Conservation (phyloP, 1,140 invertebrate species). For the Drosophila kohkoa region DNA sequence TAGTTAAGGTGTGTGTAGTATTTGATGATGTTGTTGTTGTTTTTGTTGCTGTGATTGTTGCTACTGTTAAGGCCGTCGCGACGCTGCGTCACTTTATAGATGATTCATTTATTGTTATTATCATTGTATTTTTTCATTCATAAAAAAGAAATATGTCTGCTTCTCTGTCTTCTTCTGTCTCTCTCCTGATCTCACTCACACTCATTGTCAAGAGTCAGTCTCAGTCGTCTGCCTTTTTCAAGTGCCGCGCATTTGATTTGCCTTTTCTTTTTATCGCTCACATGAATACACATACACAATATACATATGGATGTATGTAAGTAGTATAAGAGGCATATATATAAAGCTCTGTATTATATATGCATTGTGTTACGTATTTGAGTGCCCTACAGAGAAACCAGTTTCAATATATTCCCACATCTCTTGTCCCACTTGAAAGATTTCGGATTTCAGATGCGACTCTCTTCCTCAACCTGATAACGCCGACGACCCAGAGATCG, state of each 20-base stretch:
- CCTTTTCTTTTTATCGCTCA: slow-evolving; percentile 44
- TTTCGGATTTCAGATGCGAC: slow-evolving; percentile 32
- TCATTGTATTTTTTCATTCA: slow-evolving; percentile 61
- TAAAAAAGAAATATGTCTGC: slow-evolving; percentile 68
- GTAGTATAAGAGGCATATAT: not conserved
- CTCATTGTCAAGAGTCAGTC: not conserved
- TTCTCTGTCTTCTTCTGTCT: slow-evolving; percentile 22
- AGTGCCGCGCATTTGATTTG: slow-evolving; percentile 69
- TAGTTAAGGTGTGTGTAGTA: slow-evolving; percentile 27
- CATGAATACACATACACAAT: slow-evolving; percentile 20
- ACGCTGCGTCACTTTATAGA: slow-evolving; percentile 63
- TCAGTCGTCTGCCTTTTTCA: slow-evolving; percentile 41
- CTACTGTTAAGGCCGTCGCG: slow-evolving; percentile 47
- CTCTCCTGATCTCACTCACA: not conserved
- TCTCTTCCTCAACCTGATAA: slow-evolving; percentile 43
- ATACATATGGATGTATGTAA: not conserved
- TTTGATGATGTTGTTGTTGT: slow-evolving; percentile 18
- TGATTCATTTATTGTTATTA: slow-evolving; percentile 68
- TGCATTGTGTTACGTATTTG: slow-evolving; percentile 51
- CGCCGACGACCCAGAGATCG: not conserved
- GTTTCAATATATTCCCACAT: slow-evolving; percentile 69
- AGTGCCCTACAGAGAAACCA: slow-evolving; percentile 69
- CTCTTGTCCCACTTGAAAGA: slow-evolving; percentile 63
- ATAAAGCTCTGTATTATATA: slow-evolving; percentile 25
- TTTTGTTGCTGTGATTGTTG: slow-evolving; percentile 12